Percentiles rank a stretch among this genome's conserved stretches.
Conservation (phyloP, 1,140 invertebrate species). For the Mylabris phalerata region DNA sequence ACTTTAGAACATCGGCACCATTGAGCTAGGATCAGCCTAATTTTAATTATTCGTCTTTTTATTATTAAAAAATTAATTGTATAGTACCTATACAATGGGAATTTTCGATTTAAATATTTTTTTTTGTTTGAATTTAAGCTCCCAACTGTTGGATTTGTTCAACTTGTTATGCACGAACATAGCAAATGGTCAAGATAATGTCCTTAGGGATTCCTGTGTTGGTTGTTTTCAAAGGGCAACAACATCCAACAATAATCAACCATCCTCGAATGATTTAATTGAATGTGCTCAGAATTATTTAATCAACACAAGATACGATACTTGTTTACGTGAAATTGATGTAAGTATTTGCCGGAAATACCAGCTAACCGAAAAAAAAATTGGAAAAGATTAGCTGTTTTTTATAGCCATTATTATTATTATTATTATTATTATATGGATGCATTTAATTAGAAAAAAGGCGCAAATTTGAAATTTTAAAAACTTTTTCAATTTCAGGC, state of each 20-base stretch:
- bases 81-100: too few relatives aligned
- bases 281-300: constrained; percentile 23
- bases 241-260: constrained; percentile 25
- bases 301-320: constrained; percentile 20
- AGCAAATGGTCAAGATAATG: constrained; percentile 13
- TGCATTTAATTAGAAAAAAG: not conserved
- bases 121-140: constrained; percentile 5
- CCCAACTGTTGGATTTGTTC: constrained; percentile 21
- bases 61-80: too few relatives aligned
- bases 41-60: too few relatives aligned
- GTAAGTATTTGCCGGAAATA: constrained; percentile 12
- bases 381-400: not conserved
- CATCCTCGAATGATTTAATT: constrained; percentile 16
- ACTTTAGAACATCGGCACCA: too few relatives aligned
- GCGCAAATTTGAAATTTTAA: too few relatives aligned
- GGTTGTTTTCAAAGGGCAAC: constrained; percentile 22
- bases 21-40: too few relatives aligned
- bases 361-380: constrained; percentile 1
- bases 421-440: not conserved
- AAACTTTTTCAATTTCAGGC: not conserved
- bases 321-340: constrained; percentile 17
- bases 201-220: constrained; percentile 14
- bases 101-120: too few relatives aligned
- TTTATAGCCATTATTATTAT: too few relatives aligned
- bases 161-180: constrained; percentile 23